Evolutionary conservation across 2,113 vertebrate species (phyloP).

Genomic region (Manacus vitellinus): DNA sequence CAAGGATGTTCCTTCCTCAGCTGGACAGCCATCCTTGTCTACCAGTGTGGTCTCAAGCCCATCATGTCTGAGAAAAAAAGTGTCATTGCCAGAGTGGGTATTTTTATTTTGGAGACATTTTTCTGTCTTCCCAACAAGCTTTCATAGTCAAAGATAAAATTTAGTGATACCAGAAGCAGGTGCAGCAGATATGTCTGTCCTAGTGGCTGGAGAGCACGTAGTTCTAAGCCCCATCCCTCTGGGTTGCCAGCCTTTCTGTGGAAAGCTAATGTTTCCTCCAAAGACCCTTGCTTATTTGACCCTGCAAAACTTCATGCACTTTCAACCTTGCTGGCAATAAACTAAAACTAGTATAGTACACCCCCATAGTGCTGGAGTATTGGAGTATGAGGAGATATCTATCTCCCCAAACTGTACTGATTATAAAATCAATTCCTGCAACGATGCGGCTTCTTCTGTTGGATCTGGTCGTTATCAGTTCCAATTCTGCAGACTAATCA

Average conservation of each 20-base stretch:
- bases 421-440: slow-evolving; percentile 47
- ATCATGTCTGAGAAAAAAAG: not conserved
- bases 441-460: not conserved
- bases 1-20: not conserved
- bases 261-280: not conserved
- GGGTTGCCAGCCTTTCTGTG: not conserved
- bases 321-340: not conserved
- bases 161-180: rapidly evolving
- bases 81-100: not conserved
- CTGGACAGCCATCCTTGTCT: not conserved
- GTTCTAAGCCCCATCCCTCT: not conserved
- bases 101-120: not conserved
- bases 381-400: not conserved
- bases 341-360: not conserved
- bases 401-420: not conserved
- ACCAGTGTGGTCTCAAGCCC: not conserved
- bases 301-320: not conserved
- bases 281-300: not conserved
- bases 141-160: not conserved
- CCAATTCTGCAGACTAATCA: not conserved
- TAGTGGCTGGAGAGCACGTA: not conserved
- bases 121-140: not conserved
- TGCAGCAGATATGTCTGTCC: not conserved
- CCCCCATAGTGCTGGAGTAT: not conserved
- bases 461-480: not conserved